A percentile compares a stretch with the other conserved stretches of the same genome.
phyloP scores from a whole-genome alignment of 2,113 vertebrate genomes.

The Polyodon spathula region DNA sequence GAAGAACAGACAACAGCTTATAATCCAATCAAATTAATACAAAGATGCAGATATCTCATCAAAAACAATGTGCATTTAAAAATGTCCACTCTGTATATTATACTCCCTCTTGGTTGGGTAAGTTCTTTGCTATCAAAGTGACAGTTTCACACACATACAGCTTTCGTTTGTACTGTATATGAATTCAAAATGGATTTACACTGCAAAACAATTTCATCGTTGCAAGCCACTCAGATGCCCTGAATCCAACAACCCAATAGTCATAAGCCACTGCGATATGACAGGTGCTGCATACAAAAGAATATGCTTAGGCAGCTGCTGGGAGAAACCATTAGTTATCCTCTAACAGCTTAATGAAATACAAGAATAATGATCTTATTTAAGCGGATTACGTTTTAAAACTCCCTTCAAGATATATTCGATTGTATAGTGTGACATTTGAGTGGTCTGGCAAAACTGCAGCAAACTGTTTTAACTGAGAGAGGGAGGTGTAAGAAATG shows the following conservation, averaged over 20 bases:
- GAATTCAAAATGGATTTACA: not conserved
- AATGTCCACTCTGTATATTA: no score
- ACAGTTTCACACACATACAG: no score
- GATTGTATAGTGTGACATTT: slow-evolving; percentile 32
- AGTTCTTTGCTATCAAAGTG: no score
- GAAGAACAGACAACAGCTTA: no score
- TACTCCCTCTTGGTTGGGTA: no score
- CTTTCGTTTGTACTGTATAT: no score
- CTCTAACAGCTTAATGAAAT: slow-evolving; percentile 68
- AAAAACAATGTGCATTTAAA: no score
- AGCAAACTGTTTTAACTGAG: slow-evolving; percentile 14
- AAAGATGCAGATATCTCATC: no score
- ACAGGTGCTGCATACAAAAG: slow-evolving; percentile 27
- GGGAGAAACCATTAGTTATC: slow-evolving; percentile 60
- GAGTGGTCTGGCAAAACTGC: slow-evolving; percentile 28
- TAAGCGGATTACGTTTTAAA: slow-evolving; percentile 63
- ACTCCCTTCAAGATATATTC: slow-evolving; percentile 45
- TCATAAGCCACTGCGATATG: slow-evolving; percentile 18
- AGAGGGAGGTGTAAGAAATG: no score
- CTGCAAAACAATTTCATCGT: not conserved
- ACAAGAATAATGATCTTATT: slow-evolving; percentile 60
- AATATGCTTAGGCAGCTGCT: slow-evolving; percentile 52
- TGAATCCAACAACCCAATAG: slow-evolving; percentile 17
- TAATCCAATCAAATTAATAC: no score
- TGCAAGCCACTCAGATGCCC: not conserved